Base-by-base conservation (phyloP, 2,113 vertebrate species). In the Caranx ignobilis region DNA sequence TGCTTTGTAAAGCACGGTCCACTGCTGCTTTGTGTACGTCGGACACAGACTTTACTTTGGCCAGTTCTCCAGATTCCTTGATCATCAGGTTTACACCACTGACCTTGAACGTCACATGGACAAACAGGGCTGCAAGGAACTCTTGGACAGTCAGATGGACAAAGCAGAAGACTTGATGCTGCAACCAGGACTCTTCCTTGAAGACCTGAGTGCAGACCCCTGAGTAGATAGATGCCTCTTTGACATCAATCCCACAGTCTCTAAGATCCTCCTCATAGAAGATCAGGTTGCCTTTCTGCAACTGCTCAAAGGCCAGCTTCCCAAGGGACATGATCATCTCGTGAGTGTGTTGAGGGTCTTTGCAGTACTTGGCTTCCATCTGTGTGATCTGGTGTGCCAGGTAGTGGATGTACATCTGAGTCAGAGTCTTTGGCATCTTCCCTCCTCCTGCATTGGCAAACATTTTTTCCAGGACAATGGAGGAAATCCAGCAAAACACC, bases 371-470 rank as follows among this genome's bases (percentile, higher is more conserved):
- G 3, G 15, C 11, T 1, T 34, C 5, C 47, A 19, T 75, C 21
- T 55, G 59, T 4, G 11, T 6, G n/a, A 26, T 80, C 57, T 83
- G 70, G 50, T 65, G 43, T 15, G 26, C 11, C 71, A 83, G 8
- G 18, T 83, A 80, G 76, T 83, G 76, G 61, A 71, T 55, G 61
- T 79, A 86, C 84, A 86, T 83, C 37, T 86, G 71, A 39, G 80
- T 82, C 80, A 82, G 8, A 9, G 83, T 86, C 57, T 77, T 86
- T 50, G 83, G 83, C 57, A 81, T 73, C 48, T 86, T 77, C 6
- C 69, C 60, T 34, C 32, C 52, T 11, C 41, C 48, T 10, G 45
- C n/a, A 7, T 47, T 11, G n/a, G 32, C 34, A n/a, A 48, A 78
- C 2, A 71, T 69, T 3, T 73, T 5, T 37, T 43, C 78, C 26